phyloP scores from a whole-genome alignment of 2,797 vertebrate genomes.

The Rhadinocentrus ornatus region DNA sequence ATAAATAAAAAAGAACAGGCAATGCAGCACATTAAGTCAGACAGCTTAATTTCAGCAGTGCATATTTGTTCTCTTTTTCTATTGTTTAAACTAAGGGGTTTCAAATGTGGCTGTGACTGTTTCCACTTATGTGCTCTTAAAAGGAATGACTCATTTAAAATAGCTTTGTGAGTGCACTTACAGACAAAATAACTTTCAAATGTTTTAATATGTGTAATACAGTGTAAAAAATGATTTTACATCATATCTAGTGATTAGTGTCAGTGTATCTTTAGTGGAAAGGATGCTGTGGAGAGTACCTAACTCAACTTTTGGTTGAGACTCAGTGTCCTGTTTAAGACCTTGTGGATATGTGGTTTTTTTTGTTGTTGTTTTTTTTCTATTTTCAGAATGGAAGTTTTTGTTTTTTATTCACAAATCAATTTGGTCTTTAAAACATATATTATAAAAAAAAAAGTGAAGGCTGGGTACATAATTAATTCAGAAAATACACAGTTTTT shows the following conservation, averaged over 20 bases:
- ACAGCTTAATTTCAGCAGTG: constrained; percentile 68
- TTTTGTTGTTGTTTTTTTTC: too few relatives aligned
- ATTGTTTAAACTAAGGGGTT: constrained; percentile 87
- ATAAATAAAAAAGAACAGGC: constrained; percentile 20
- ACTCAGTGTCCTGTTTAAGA: too few relatives aligned
- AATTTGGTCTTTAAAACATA: too few relatives aligned
- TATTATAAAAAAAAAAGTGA: too few relatives aligned
- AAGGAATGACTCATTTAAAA: constrained; percentile 71
- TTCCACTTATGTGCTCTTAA: constrained; percentile 80
- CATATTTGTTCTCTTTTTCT: constrained; percentile 72
- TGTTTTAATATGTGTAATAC: constrained; percentile 32
- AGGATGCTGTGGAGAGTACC: too few relatives aligned
- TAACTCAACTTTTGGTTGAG: too few relatives aligned
- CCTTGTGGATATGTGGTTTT: too few relatives aligned
- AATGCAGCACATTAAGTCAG: constrained; percentile 56
- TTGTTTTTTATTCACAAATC: too few relatives aligned
- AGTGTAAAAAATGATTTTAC: constrained; percentile 9
- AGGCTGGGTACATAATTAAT: too few relatives aligned
- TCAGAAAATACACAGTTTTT: background rate
- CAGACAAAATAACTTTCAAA: constrained; percentile 55
- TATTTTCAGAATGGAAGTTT: too few relatives aligned
- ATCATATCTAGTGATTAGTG: background rate
- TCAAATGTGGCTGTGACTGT: constrained; percentile 70
- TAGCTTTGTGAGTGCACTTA: constrained; percentile 52
- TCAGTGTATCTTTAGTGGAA: background rate